Conservation (phyloP, 2,888 invertebrate species). For the Callinectes sapidus region DNA sequence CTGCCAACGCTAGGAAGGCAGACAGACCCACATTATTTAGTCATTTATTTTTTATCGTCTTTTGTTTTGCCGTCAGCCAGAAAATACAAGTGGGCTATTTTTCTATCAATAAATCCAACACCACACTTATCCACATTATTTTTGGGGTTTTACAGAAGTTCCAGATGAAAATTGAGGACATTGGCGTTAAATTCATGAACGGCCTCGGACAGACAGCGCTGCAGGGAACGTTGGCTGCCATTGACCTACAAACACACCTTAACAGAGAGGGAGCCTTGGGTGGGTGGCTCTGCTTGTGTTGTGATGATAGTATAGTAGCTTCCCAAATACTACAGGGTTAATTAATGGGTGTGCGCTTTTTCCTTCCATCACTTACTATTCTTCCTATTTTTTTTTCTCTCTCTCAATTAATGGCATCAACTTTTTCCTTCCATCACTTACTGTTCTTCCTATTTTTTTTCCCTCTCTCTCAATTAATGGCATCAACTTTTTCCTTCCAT, state of each 20-base stretch:
- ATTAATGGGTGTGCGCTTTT: no score
- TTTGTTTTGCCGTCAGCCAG: no score
- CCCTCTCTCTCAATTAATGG: not conserved
- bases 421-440: not conserved
- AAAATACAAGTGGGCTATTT: no score
- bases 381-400: no score
- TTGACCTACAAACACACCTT: slow-evolving; percentile 68
- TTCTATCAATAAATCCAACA: no score
- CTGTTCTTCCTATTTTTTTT: not conserved
- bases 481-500: not conserved
- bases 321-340: no score
- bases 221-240: slow-evolving; percentile 58
- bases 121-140: not conserved
- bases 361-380: no score
- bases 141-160: slow-evolving; percentile 50
- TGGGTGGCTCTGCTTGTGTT: not conserved
- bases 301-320: no score
- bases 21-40: no score
- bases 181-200: slow-evolving; percentile 62
- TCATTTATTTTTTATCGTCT: no score
- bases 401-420: no score
- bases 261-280: slow-evolving; percentile 68
- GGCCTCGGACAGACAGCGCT: slow-evolving; percentile 57
- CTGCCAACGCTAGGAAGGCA: no score
- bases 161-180: slow-evolving; percentile 61